These are phyloP conservation scores for Aleiodes leptofemur DNA, from an alignment of 2,888 invertebrate genomes.

Conservation along the genomic window DNA sequence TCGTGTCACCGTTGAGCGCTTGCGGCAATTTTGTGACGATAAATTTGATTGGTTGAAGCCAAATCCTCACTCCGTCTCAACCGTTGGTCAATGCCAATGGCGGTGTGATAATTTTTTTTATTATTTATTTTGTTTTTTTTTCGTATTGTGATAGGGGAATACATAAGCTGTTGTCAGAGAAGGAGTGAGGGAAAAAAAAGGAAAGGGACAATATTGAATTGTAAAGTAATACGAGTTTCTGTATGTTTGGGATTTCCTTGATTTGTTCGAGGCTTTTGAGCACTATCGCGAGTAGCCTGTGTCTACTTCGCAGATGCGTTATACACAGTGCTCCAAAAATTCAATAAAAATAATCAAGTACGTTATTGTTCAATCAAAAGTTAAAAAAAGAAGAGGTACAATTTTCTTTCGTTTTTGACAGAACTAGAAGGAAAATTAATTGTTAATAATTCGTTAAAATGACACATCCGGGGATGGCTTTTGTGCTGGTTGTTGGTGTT, in stretches of 20 bases:
- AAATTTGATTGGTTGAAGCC: neutral
- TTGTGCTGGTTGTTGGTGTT: slow-evolving; percentile 58
- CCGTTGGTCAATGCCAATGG: slow-evolving; percentile 18
- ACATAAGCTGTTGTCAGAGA: neutral
- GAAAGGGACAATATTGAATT: neutral
- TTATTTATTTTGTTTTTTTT: slow-evolving; percentile 11
- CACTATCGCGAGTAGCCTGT: slow-evolving; percentile 8
- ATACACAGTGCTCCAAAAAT: no score
- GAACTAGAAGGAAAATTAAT: neutral
- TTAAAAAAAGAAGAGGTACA: neutral
- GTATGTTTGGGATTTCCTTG: slow-evolving; percentile 30
- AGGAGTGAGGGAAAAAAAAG: slow-evolving; percentile 1
- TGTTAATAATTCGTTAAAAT: slow-evolving; percentile 42
- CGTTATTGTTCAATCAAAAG: no score
- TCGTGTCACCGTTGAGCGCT: no score
- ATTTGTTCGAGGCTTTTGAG: neutral
- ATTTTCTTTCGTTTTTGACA: slow-evolving; percentile 6
- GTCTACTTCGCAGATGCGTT: slow-evolving; percentile 8
- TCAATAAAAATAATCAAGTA: no score
- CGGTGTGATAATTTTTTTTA: neutral
- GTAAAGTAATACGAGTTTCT: slow-evolving; percentile 13
- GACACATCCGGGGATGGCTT: slow-evolving; percentile 60
- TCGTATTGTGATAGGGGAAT: neutral
- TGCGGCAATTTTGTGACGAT: no score
- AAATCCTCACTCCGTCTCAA: neutral